Evolutionary conservation across 2,888 invertebrate genomes (phyloP).

Genomic region (Ennomos quercinarius): DNA sequence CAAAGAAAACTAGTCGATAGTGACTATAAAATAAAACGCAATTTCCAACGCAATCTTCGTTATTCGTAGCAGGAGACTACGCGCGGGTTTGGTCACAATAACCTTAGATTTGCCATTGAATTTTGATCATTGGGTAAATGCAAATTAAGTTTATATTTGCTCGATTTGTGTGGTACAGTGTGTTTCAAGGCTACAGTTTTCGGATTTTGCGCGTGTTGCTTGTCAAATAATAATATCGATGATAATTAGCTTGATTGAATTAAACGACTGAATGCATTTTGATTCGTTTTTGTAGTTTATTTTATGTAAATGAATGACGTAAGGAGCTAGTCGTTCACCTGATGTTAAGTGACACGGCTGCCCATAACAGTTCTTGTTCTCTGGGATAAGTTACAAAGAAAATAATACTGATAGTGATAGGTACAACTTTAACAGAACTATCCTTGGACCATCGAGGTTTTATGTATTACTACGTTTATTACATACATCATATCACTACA

Average conservation of each 20-base stretch:
- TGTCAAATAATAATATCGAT: constrained; percentile 20
- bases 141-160: constrained; percentile 5
- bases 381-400: no score
- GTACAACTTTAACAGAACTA: no score
- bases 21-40: background rate
- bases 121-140: background rate
- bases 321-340: no score
- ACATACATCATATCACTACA: no score
- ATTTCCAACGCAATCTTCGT: background rate
- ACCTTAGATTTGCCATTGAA: constrained; percentile 10
- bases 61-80: background rate
- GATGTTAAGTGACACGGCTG: no score
- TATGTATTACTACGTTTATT: no score
- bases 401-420: no score
- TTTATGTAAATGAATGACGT: no score
- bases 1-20: constrained; percentile 7
- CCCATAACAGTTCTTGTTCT: no score
- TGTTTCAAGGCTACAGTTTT: constrained; percentile 22
- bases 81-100: constrained; percentile 11
- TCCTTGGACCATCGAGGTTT: no score
- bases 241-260: constrained; percentile 19
- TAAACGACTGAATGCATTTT: constrained; percentile 9
- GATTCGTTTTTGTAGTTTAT: background rate
- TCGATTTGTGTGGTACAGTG: constrained; percentile 1
- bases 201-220: constrained; percentile 20